phyloP scores from a whole-genome alignment of 2,113 vertebrate species.

The Pseudopipra pipra region DNA sequence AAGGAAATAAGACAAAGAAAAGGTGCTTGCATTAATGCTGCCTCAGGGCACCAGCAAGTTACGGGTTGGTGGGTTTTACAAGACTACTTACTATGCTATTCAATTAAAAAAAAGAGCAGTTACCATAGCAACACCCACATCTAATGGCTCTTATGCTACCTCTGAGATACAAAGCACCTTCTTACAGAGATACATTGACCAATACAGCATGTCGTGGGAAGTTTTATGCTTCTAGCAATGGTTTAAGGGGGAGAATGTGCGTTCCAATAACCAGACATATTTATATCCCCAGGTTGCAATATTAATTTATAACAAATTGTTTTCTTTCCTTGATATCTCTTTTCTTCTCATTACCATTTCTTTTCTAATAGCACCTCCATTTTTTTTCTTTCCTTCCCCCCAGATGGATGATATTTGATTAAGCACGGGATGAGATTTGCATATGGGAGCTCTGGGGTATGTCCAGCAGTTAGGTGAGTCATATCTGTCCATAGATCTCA shows the following conservation, averaged over 20 bases:
- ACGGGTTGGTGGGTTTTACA: conserved; percentile 80
- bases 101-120: conserved; percentile 75
- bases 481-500: background rate
- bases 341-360: conserved; percentile 60
- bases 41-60: conserved; percentile 72
- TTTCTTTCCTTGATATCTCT: conserved; percentile 42
- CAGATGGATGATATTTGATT: conserved; percentile 11
- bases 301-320: conserved; percentile 65
- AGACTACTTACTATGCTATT: conserved; percentile 79
- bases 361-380: conserved; percentile 8
- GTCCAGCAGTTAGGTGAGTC: conserved; percentile 7
- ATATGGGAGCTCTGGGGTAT: conserved; percentile 13
- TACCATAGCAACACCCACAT: conserved; percentile 78
- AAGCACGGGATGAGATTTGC: conserved; percentile 34
- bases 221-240: conserved; percentile 65
- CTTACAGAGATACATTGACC: conserved; percentile 78
- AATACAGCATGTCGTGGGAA: conserved; percentile 69
- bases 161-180: conserved; percentile 79
- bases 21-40: conserved; percentile 74
- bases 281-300: conserved; percentile 59
- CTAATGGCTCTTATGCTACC: conserved; percentile 78
- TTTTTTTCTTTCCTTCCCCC: background rate
- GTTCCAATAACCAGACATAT: conserved; percentile 60
- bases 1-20: conserved; percentile 71
- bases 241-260: conserved; percentile 50